A percentile compares a stretch with the other conserved stretches of the same genome.
Conservation (phyloP, 92 coral and sea anemone genomes). For the Porites cylindrica region DNA sequence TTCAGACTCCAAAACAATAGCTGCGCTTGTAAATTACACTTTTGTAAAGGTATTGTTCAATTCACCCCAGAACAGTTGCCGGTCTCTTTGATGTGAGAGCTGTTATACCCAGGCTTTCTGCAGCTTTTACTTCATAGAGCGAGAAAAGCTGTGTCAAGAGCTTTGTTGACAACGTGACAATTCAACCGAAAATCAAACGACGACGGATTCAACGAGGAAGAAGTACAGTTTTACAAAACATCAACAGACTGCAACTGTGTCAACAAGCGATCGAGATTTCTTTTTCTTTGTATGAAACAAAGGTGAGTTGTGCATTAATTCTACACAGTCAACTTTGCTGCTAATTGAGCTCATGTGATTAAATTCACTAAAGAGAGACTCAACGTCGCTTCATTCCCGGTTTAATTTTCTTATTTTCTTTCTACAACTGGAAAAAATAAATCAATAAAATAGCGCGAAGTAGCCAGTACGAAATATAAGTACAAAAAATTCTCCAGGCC, state of each 20-base stretch:
- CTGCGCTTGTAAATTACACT: too few species aligned
- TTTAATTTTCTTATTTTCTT: too few species aligned
- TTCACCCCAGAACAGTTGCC: neutral
- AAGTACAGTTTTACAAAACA: neutral
- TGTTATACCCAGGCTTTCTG: neutral
- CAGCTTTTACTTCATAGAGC: neutral
- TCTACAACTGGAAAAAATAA: too few species aligned
- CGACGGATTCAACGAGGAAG: neutral
- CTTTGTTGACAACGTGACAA: neutral
- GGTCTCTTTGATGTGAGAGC: neutral
- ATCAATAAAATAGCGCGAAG: too few species aligned
- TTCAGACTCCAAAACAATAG: too few species aligned
- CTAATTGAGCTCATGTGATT: neutral
- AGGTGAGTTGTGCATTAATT: neutral
- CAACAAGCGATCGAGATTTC: neutral
- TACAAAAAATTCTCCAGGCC: too few species aligned
- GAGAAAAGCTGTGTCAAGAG: neutral
- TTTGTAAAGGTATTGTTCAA: too few species aligned
- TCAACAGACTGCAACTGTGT: neutral
- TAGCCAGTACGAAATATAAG: too few species aligned
- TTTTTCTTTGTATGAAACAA: neutral
- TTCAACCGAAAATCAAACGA: neutral
- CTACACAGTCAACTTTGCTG: neutral
- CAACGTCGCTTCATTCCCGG: too few species aligned
- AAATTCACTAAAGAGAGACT: neutral